phyloP scores from a whole-genome alignment of 2,888 invertebrate genomes.

The Lymantria monacha region DNA sequence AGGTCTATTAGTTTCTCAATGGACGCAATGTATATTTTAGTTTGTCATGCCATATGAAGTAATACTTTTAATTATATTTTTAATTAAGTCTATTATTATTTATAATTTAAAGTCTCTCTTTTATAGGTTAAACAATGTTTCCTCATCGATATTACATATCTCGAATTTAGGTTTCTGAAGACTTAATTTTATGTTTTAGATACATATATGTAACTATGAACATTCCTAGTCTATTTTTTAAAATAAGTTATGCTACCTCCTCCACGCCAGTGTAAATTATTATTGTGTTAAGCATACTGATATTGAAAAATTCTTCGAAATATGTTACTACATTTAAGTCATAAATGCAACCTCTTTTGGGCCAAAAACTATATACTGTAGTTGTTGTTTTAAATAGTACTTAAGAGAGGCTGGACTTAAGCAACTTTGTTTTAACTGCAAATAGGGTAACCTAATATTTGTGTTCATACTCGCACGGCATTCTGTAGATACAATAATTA shows the following conservation, averaged over 20 bases:
- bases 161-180: conserved; percentile 2
- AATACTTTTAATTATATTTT: background rate
- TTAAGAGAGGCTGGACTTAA: background rate
- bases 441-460: background rate
- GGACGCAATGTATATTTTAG: background rate
- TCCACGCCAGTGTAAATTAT: conserved; percentile 1
- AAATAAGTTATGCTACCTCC: conserved; percentile 1
- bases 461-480: no score
- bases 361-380: conserved; percentile 1
- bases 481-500: no score
- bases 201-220: conserved; percentile 2
- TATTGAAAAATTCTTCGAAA: background rate
- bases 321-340: background rate
- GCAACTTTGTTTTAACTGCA: background rate
- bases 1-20: background rate
- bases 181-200: conserved; percentile 5
- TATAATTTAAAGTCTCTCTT: background rate
- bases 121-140: background rate
- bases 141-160: background rate
- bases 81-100: background rate
- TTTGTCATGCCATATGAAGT: background rate
- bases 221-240: conserved; percentile 22
- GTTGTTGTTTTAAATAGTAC: background rate
- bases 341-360: background rate
- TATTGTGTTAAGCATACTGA: background rate